A percentile compares a stretch with the other conserved stretches of the same genome.
phyloP scores from a whole-genome alignment of 2,888 invertebrate species.

The Mesorhabditis spiculigera region DNA sequence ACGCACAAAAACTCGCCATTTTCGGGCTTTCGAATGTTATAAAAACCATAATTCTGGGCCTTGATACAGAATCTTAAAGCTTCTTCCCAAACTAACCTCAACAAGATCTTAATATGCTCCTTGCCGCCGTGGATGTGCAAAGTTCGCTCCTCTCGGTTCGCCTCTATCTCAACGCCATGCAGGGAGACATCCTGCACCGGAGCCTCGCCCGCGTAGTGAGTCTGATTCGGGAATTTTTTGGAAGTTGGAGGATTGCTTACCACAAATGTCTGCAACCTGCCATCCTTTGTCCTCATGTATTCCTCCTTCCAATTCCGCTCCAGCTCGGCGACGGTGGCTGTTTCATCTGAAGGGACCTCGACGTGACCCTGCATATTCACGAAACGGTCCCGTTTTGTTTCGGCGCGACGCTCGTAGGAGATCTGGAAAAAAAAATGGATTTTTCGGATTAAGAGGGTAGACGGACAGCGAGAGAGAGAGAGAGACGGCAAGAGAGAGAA shows the following conservation, averaged over 20 bases:
- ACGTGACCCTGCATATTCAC: constrained; percentile 65
- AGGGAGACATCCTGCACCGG: constrained; percentile 52
- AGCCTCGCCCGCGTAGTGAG: constrained; percentile 53
- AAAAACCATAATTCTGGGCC: too few relatives aligned
- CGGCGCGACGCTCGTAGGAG: constrained; percentile 51
- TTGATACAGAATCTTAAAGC: too few relatives aligned
- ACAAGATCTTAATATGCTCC: constrained; percentile 25
- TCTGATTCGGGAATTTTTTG: constrained; percentile 23
- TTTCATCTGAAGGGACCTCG: constrained; percentile 57
- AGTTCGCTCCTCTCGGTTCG: constrained; percentile 50
- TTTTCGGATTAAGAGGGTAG: background rate
- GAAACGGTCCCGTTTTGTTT: constrained; percentile 52
- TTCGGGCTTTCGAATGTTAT: too few relatives aligned
- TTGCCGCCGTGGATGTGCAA: constrained; percentile 47
- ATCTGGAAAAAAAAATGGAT: constrained; percentile 26
- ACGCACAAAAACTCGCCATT: too few relatives aligned
- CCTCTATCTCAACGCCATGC: constrained; percentile 48
- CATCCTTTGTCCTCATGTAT: constrained; percentile 65
- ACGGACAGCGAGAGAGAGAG: too few relatives aligned
- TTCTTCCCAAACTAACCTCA: constrained; percentile 10
- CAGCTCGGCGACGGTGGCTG: constrained; percentile 61
- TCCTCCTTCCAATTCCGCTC: constrained; percentile 67
- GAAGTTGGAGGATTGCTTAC: constrained; percentile 44
- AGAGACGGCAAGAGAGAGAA: too few relatives aligned
- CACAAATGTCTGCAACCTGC: constrained; percentile 65